Base-by-base conservation (phyloP, 2,888 invertebrate species). In the Iphiclides podalirius region DNA sequence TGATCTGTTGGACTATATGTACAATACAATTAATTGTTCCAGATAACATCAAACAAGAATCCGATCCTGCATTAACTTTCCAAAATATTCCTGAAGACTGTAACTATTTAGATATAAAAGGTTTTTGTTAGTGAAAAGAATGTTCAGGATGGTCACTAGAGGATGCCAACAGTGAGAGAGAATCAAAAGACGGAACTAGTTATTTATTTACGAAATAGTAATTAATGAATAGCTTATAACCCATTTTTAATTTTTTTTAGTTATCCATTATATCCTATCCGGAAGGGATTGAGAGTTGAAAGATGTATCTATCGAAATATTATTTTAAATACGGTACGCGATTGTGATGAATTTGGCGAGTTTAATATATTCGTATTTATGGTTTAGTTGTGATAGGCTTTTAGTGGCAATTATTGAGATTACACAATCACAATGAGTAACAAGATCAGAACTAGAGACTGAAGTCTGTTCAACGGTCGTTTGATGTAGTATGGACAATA, bases 21-120 rank as follows among this genome's bases (percentile, higher is more conserved):
- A n/a, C n/a, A n/a, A n/a, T n/a, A n/a, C n/a, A n/a, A n/a, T n/a
- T 52, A 42, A 53, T 82, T 80, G 78, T 88, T 88, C 57, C 87
- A 88, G 87, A 84, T 84, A 84, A 78, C 75, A 79, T 76, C 74
- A 65, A 64, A 64, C 64, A 69, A 66, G 59, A 67, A 70, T 64
- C 67, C 58, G 59, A 60, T 60, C 57, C 74, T 74, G 76, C 76
- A 83, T 75, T 72, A 78, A 80, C 72, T 84, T 88, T 87, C 85
- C 85, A 82, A 86, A 82, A 83, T 81, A 83, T 77, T 76, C 76
- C 83, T 76, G 62, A 87, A 87, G 88, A 88, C 87, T 88, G 87
- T 83, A 70, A 70, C 65, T 73, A 67, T 72, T 74, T 74, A 72
- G 59, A 67, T 64, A 70, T 70, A 64, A 69, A 57, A 67, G 63